These are phyloP conservation scores for Platynereis dumerilii DNA, from an alignment of 2,888 invertebrate genomes.

Conservation along the genomic window DNA sequence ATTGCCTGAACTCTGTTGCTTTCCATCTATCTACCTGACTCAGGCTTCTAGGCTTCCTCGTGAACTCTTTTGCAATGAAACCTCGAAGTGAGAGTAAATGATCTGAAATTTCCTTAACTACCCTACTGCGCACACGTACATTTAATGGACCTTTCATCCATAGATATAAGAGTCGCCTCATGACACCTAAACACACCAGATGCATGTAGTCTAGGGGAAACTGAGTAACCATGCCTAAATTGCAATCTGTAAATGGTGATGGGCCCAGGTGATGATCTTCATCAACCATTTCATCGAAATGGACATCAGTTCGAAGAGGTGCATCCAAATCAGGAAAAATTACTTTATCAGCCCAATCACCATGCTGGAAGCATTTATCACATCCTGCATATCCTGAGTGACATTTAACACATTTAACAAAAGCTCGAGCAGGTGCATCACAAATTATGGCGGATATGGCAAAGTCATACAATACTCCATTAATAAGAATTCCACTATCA, in stretches of 20 bases:
- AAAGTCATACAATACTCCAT: not conserved
- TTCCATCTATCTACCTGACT: constrained; percentile 44
- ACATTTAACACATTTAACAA: constrained; percentile 27
- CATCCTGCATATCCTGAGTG: constrained; percentile 32
- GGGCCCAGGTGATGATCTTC: constrained; percentile 1
- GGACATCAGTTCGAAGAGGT: not conserved
- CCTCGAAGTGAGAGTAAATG: constrained; percentile 34
- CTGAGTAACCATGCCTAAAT: not conserved
- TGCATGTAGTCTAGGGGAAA: constrained; percentile 52
- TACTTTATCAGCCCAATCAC: constrained; percentile 12
- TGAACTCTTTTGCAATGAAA: constrained; percentile 40
- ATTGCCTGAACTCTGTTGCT: constrained; percentile 46
- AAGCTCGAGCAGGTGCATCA: constrained; percentile 32
- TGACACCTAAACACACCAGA: constrained; percentile 47
- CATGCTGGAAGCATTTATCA: constrained; percentile 29
- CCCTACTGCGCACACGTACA: constrained; percentile 16
- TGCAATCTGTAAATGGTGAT: not conserved
- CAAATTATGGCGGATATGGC: constrained; percentile 27
- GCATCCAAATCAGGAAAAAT: not conserved
- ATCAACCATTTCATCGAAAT: not conserved
- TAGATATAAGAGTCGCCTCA: constrained; percentile 35
- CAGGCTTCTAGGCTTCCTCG: constrained; percentile 39
- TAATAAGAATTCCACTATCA: not conserved
- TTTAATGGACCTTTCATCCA: constrained; percentile 31
- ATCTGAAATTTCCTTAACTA: constrained; percentile 31